Base-by-base conservation (phyloP, 2,888 invertebrate genomes). In the Rhingia rostrata region DNA sequence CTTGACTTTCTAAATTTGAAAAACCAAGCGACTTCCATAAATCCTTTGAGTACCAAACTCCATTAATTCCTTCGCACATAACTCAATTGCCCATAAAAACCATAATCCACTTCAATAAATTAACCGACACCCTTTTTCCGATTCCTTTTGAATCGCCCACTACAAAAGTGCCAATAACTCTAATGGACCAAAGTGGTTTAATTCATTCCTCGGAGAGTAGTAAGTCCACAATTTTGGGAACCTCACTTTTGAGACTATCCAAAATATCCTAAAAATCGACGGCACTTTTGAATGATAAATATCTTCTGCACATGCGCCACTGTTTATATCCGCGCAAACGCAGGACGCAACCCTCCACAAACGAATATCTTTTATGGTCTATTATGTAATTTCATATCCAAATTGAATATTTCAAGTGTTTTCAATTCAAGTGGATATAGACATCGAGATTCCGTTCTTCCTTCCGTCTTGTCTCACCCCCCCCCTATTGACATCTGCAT, bases 351-450 rank as follows among this genome's bases (percentile, higher is more conserved):
- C 56, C 70, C 56, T 61, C 54, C 7, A 43, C 39, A 56, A 47
- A 66, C 41, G 47, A 79, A 78, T 79, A 69, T 75, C 69, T 70
- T 74, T 61, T 70, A 75, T 66, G 60, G 80, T 70, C 84, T 84
- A 84, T 84, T 84, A 74, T 80, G 84, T 84, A 84, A 84, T 84
- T 80, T 75, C 47, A 84, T 75, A 84, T 80, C 74, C 47, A 75
- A 80, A 80, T 64, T 60, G 74, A 64, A 74, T 80, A 51, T 70
- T 84, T 84, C 84, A 84, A 84, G 84, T 84, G 84, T 70, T 80
- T 80, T 84, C 69, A 49, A 84, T 61, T 84, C 84, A 80, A 84
- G 84, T 84, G 84, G 41, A 77, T 74, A 22, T 22, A 54, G 54
- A 35, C 12, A 6, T n/a, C 5, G 32, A 33, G 43, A 61, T 35